These are phyloP conservation scores for Ranitomeya imitator DNA, from an alignment of 2,113 vertebrate genomes.

Conservation along the genomic window DNA sequence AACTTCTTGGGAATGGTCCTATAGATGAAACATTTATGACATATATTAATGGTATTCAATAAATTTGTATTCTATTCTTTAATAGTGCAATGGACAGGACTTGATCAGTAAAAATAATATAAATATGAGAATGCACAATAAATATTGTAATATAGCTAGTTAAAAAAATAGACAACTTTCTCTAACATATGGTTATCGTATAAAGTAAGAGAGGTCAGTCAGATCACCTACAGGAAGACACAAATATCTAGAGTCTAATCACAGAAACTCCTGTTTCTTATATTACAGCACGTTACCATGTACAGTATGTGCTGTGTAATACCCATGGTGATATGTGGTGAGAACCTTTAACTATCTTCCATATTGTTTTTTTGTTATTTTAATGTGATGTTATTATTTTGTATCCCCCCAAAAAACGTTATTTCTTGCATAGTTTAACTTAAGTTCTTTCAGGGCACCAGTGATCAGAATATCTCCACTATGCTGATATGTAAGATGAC, in stretches of 20 bases:
- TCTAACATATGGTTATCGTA: conserved; percentile 51
- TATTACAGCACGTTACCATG: conserved; percentile 43
- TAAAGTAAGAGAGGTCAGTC: conserved; percentile 45
- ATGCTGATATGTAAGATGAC: not conserved
- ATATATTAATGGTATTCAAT: too few species aligned
- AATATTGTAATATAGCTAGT: not conserved
- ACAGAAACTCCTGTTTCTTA: conserved; percentile 46
- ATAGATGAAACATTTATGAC: too few species aligned
- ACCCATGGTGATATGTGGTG: conserved; percentile 48
- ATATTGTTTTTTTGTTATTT: conserved; percentile 29
- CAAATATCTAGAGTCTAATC: conserved; percentile 51
- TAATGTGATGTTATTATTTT: conserved; percentile 23
- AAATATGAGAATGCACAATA: not conserved
- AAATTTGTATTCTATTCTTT: not conserved
- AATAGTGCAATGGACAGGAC: not conserved
- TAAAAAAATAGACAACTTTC: not conserved
- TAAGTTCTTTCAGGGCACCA: conserved; percentile 38
- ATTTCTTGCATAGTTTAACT: conserved; percentile 14
- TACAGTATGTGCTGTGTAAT: conserved; percentile 40
- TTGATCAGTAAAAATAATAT: not conserved
- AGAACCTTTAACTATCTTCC: conserved; percentile 24
- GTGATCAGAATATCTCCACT: not conserved
- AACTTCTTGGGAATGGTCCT: too few species aligned
- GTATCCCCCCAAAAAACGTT: not conserved
- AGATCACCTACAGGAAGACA: conserved; percentile 54